Conservation (phyloP, 2,888 invertebrate species). For the Loripinus fragilis region DNA sequence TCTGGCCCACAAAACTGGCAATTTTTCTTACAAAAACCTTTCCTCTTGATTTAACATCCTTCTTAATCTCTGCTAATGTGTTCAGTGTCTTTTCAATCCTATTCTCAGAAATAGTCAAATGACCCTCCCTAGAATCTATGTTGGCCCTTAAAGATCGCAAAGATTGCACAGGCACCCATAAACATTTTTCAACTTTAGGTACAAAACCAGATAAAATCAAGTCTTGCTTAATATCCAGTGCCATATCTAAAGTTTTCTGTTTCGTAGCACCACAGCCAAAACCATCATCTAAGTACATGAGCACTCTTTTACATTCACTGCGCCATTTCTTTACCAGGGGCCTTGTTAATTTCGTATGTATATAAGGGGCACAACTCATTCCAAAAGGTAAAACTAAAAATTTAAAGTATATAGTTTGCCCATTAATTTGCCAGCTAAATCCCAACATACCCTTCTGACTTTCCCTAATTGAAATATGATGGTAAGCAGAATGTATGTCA, state of each 20-base stretch:
- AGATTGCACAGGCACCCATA: not conserved
- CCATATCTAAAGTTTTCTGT: constrained; percentile 1
- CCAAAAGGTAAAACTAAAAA: constrained; percentile 6
- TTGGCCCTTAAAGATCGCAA: not conserved
- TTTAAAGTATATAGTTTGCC: not conserved
- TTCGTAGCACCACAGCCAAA: constrained; percentile 22
- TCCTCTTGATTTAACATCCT: not conserved
- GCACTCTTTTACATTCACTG: constrained; percentile 35
- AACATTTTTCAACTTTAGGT: too few relatives aligned
- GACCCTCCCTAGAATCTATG: not conserved
- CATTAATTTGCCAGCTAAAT: not conserved
- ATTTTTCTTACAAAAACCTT: not conserved
- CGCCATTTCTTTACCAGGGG: constrained; percentile 37
- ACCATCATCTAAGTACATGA: constrained; percentile 54
- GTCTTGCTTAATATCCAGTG: not conserved
- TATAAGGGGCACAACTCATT: not conserved
- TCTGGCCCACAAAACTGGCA: constrained; percentile 29
- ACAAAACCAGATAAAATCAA: not conserved
- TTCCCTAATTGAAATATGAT: constrained; percentile 25
- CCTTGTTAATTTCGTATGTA: constrained; percentile 46
- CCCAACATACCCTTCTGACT: not conserved
- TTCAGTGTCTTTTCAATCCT: too few relatives aligned
- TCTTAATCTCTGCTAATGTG: too few relatives aligned
- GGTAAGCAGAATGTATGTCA: constrained; percentile 39
- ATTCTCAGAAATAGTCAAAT: too few relatives aligned